These are phyloP conservation scores for Neodon shergylaensis DNA, from an alignment of 2,113 vertebrate genomes.

Conservation along the genomic window DNA sequence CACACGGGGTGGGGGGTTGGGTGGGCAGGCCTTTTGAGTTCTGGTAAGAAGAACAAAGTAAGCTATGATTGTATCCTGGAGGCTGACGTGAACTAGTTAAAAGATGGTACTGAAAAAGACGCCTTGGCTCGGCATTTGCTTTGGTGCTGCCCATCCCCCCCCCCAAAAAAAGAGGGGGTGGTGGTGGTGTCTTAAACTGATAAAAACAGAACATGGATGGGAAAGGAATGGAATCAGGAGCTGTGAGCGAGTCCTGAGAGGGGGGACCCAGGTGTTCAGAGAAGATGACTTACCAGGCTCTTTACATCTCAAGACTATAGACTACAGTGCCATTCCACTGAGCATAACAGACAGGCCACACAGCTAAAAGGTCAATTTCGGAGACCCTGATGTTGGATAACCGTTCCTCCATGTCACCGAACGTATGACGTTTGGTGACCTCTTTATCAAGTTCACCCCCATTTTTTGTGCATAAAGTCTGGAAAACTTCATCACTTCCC, in stretches of 20 bases:
- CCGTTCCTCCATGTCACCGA: not conserved
- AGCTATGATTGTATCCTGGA: not conserved
- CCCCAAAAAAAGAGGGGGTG: not conserved
- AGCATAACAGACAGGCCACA: accelerated
- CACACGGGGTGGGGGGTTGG: not conserved
- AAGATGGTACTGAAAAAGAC: not conserved
- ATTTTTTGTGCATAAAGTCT: not conserved
- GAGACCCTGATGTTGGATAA: not conserved
- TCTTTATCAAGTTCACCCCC: not conserved
- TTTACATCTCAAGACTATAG: accelerated
- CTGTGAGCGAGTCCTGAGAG: not conserved
- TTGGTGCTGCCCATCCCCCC: not conserved
- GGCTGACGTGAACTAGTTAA: not conserved
- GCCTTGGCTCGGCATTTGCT: not conserved
- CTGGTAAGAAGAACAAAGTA: slow-evolving; percentile 30
- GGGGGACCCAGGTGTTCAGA: not conserved
- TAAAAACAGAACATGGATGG: not conserved
- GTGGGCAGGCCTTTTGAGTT: not conserved
- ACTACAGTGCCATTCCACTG: accelerated
- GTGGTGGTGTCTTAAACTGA: no score
- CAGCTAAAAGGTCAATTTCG: accelerated
- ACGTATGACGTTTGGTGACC: not conserved
- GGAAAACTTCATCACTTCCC: not conserved
- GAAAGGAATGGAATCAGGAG: not conserved
- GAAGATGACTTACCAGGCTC: not conserved